Evolutionary conservation across 2,113 vertebrate species (phyloP).

Genomic region (Petrocephalus zakoni): DNA sequence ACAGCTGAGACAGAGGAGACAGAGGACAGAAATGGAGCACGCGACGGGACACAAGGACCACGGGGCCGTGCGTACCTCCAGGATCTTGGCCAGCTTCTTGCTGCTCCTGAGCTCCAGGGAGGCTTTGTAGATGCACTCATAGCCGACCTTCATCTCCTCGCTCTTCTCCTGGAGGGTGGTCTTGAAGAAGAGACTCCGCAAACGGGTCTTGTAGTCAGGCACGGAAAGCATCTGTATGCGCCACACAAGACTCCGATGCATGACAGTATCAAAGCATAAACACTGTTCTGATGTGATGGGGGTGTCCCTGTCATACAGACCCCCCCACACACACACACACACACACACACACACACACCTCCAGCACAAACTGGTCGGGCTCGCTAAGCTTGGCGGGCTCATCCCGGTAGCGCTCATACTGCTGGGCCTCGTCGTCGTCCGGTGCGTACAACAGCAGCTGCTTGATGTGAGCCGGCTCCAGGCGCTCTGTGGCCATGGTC

Average conservation of each 20-base stretch:
- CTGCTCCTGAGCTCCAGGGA: conserved; percentile 87
- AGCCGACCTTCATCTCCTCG: conserved; percentile 83
- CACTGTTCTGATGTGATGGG: neutral
- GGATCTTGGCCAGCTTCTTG: conserved; percentile 95
- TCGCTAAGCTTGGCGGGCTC: conserved; percentile 84
- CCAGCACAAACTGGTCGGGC: conserved; percentile 89
- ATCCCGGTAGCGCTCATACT: conserved; percentile 74
- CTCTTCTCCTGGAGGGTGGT: conserved; percentile 89
- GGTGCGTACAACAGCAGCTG: conserved; percentile 92
- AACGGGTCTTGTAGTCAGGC: conserved; percentile 84
- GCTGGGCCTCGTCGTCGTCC: conserved; percentile 81
- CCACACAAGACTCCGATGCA: neutral
- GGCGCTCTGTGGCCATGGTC: conserved; percentile 78
- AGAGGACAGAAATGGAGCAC: neutral
- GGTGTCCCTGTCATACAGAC: neutral
- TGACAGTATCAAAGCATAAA: neutral
- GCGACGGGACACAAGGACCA: neutral
- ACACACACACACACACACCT: conserved; percentile 61
- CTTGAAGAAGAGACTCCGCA: conserved; percentile 89
- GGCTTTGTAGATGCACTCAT: conserved; percentile 82
- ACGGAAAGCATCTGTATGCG: conserved; percentile 75
- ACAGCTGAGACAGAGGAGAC: neutral
- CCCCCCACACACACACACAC: neutral
- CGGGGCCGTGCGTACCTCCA: conserved; percentile 68
- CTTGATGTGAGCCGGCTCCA: conserved; percentile 88